Evolutionary conservation across 2,888 invertebrate species (phyloP), one percentile per base, ranked within the genome.

Genomic region (Odontocerum albicorne): DNA sequence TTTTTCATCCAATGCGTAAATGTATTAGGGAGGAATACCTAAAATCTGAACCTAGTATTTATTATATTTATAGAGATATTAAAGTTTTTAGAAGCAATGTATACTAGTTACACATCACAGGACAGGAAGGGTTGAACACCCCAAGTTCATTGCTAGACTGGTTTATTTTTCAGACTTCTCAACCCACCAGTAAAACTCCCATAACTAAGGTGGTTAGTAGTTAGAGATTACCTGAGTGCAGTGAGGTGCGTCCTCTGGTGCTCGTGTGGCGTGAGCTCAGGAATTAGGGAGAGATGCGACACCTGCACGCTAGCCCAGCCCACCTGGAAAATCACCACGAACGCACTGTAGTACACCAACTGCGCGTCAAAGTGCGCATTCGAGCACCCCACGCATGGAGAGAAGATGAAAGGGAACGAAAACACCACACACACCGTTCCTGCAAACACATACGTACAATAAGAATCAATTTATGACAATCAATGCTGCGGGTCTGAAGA

Each of bases 241-340:
- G 89, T 89, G 21, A 92, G 79, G 66, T 87, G 86, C 6, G 87
- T 87, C 61, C 92, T 77, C 61, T 89, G 87, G 59, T 86, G 82
- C 60, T 88, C 85, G 66, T 85, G 83, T 22, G 86, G 83, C 1
- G 90, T 85, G 36, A 92, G 71, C 66, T 90, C 89, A 0, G 94
- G 92, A 65, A 95, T 93, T 42, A 95, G 77, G 12, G 94, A 88
- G 57, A 96, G 77, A 69, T 96, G 95, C 16, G 93, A 92, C 65
- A 96, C 92, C 75, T 95, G 95, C 0, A 90, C 88, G 1, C 90
- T 76, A 3, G 95, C 94, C 95, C 95, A 95, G 12, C 95, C 95
- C 72, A 95, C 90, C 80, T 95, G 94, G 69, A 92, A 93, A 66
- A 95, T 85, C 39, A 86, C 71, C 46, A 91, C 87, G 67, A 91